Evolutionary conservation across 2,888 invertebrate genomes (phyloP).

Genomic region (Sinodicranocentrus sp.): DNA sequence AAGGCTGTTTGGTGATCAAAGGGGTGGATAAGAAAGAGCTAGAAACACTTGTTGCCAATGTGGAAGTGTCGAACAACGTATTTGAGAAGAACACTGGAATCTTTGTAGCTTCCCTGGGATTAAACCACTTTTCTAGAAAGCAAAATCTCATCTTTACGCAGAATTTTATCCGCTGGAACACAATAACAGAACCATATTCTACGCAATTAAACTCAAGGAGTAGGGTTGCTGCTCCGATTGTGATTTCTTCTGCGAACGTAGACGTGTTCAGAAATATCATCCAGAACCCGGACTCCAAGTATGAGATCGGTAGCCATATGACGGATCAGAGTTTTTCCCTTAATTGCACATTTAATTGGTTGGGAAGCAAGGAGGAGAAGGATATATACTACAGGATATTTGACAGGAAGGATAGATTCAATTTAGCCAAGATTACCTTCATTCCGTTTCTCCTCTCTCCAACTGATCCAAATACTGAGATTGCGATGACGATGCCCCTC

Average conservation of each 20-base stretch:
- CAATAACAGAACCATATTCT: conserved; percentile 89
- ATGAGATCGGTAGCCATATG: conserved; percentile 97
- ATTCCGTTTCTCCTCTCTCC: conserved; percentile 94
- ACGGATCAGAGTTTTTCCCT: conserved; percentile 95
- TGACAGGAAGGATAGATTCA: conserved; percentile 92
- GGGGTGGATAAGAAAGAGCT: conserved; percentile 90
- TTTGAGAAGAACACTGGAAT: conserved; percentile 93
- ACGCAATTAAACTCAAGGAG: conserved; percentile 91
- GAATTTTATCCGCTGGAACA: conserved; percentile 92
- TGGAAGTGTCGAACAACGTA: conserved; percentile 90
- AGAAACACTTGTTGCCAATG: conserved; percentile 85
- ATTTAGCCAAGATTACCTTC: conserved; percentile 94
- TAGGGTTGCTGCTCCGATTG: conserved; percentile 94
- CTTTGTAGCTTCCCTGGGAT: conserved; percentile 91
- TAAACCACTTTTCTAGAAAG: conserved; percentile 91
- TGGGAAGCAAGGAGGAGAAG: conserved; percentile 86
- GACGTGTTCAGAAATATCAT: conserved; percentile 93
- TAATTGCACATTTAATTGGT: conserved; percentile 97
- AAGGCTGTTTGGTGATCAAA: conserved; percentile 90
- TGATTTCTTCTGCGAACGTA: conserved; percentile 91
- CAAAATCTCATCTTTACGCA: conserved; percentile 91
- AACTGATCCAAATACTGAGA: conserved; percentile 92
- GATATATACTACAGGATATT: conserved; percentile 82
- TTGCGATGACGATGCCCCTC: conserved; percentile 86
- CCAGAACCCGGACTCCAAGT: conserved; percentile 92